Evolutionary conservation across 2,888 invertebrate genomes (phyloP).

Genomic region (Trichopoda pennipes): DNA sequence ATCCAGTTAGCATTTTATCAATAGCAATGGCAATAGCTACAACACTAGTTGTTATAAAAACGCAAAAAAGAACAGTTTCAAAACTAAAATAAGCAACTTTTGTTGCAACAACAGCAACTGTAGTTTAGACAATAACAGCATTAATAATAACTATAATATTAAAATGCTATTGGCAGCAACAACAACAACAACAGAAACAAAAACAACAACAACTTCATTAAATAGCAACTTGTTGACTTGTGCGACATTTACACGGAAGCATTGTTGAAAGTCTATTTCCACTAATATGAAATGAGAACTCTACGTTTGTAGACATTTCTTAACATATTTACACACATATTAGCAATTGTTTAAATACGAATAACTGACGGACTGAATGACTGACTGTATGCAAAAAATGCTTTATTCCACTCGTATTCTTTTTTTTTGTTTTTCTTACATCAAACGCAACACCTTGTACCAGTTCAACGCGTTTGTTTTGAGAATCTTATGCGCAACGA

Average conservation of each 20-base stretch:
- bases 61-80: slow-evolving; percentile 35
- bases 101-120: slow-evolving; percentile 38
- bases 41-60: slow-evolving; percentile 8
- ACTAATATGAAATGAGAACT: slow-evolving; percentile 63
- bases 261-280: slow-evolving; percentile 70
- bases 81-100: slow-evolving; percentile 37
- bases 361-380: neutral
- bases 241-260: slow-evolving; percentile 79
- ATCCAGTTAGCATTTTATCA: slow-evolving; percentile 7
- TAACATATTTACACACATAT: slow-evolving; percentile 12
- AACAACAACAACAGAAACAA: slow-evolving; percentile 38
- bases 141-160: slow-evolving; percentile 40
- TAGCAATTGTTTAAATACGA: neutral
- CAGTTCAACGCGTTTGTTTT: too few relatives aligned
- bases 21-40: slow-evolving; percentile 22
- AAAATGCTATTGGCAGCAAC: slow-evolving; percentile 56
- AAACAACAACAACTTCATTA: slow-evolving; percentile 45
- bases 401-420: neutral
- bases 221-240: slow-evolving; percentile 74
- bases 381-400: neutral
- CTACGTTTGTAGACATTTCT: neutral
- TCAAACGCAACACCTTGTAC: too few relatives aligned
- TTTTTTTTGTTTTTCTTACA: too few relatives aligned
- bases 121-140: slow-evolving; percentile 49
- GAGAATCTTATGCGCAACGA: too few relatives aligned